Conservation (phyloP, 1,140 invertebrate genomes). For the Aphis craccivora region DNA sequence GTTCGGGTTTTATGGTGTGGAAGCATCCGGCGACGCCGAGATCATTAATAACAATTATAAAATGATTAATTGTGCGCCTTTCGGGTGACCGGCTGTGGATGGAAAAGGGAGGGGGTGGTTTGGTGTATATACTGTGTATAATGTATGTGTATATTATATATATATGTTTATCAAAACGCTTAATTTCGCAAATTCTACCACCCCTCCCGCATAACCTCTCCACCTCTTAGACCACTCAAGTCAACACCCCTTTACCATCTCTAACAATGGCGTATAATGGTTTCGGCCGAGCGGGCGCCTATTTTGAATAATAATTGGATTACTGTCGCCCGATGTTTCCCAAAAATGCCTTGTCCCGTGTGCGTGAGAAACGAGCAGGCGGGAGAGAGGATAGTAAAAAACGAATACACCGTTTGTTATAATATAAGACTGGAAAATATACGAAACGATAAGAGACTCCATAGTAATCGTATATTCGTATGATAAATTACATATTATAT, state of each 20-base stretch:
- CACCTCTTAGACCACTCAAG: neutral
- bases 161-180: constrained; percentile 48
- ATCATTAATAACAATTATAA: constrained; percentile 58
- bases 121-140: neutral
- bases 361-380: neutral
- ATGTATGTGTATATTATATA: constrained; percentile 16
- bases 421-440: neutral
- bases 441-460: neutral
- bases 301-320: constrained; percentile 58
- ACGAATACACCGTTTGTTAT: neutral
- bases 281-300: constrained; percentile 50
- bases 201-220: neutral
- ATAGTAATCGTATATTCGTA: neutral
- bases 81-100: constrained; percentile 31
- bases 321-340: constrained; percentile 53
- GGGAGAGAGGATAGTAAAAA: neutral
- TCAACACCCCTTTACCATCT: neutral
- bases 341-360: neutral
- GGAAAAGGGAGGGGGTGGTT: neutral
- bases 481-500: constrained; percentile 21
- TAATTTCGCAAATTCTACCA: constrained; percentile 39
- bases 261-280: constrained; percentile 43
- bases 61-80: constrained; percentile 54
- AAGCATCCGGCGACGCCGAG: constrained; percentile 49
- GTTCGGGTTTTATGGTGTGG: constrained; percentile 54